These are phyloP conservation scores for Phyllotreta cruciferae DNA, from an alignment of 2,888 invertebrate genomes.

Conservation along the genomic window DNA sequence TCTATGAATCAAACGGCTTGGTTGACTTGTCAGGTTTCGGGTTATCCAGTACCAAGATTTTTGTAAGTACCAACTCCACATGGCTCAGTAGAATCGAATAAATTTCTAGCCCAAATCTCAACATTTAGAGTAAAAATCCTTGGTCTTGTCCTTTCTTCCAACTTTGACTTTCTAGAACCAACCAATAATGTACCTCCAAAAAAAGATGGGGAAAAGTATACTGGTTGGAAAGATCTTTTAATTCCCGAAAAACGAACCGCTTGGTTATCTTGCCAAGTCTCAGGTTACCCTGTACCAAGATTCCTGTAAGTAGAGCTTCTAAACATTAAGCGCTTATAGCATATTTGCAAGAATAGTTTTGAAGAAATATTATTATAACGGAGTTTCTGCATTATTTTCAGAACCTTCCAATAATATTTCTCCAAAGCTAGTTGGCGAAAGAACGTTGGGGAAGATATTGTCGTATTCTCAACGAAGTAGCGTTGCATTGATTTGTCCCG, in stretches of 20 bases:
- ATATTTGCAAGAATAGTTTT: background rate
- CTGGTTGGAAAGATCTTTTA: slow-evolving; percentile 66
- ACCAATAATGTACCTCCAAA: slow-evolving; percentile 71
- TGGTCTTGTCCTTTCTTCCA: slow-evolving; percentile 19
- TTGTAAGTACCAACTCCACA: slow-evolving; percentile 55
- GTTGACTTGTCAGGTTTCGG: slow-evolving; percentile 69
- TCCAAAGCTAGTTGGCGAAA: slow-evolving; percentile 60
- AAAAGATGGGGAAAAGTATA: slow-evolving; percentile 66
- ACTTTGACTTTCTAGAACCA: slow-evolving; percentile 58
- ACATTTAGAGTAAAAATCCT: slow-evolving; percentile 8
- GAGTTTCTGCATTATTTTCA: slow-evolving; percentile 51
- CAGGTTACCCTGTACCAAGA: slow-evolving; percentile 64
- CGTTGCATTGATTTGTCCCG: slow-evolving; percentile 72
- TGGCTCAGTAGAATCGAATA: background rate
- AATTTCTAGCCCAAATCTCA: slow-evolving; percentile 3
- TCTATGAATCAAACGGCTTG: slow-evolving; percentile 64
- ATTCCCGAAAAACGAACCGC: slow-evolving; percentile 63
- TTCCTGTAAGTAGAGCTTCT: slow-evolving; percentile 47
- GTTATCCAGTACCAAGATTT: slow-evolving; percentile 63
- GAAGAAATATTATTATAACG: slow-evolving; percentile 11
- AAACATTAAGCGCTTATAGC: background rate
- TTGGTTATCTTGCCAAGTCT: slow-evolving; percentile 70
- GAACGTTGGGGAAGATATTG: slow-evolving; percentile 68
- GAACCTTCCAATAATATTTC: slow-evolving; percentile 62
- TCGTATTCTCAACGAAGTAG: slow-evolving; percentile 63